A percentile compares a stretch with the other conserved stretches of the same genome.
Conservation (phyloP, 2,797 vertebrate species). For the Sylvilagus floridanus region DNA sequence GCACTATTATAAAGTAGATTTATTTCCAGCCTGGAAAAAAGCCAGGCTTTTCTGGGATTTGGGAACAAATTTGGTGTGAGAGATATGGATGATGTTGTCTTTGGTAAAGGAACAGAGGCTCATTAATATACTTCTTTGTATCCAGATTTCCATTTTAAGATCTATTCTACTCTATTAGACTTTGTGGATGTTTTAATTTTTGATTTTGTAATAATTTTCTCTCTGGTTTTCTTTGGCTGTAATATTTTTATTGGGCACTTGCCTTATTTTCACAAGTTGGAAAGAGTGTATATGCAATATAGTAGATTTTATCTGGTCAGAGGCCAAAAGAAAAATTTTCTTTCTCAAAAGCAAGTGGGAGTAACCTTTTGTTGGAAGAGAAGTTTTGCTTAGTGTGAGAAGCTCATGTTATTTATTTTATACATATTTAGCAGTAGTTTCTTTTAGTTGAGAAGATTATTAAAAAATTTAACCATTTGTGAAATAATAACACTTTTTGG, state of each 20-base stretch:
- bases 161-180: background rate
- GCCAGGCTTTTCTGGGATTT: background rate
- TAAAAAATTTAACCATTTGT: background rate
- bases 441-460: slow-evolving; percentile 39
- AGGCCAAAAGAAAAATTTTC: background rate
- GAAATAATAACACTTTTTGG: background rate
- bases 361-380: slow-evolving; percentile 51
- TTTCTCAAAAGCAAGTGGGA: slow-evolving; percentile 38
- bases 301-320: slow-evolving; percentile 49
- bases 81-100: background rate
- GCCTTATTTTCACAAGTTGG: slow-evolving; percentile 1
- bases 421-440: slow-evolving; percentile 37
- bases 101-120: background rate
- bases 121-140: background rate
- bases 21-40: background rate
- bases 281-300: background rate
- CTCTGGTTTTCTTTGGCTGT: slow-evolving; percentile 11
- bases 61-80: background rate
- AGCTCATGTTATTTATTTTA: background rate
- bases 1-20: background rate
- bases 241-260: slow-evolving; percentile 34
- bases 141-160: background rate
- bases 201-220: slow-evolving; percentile 36
- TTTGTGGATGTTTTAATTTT: slow-evolving; percentile 41
- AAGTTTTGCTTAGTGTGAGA: slow-evolving; percentile 33